Base-by-base conservation (phyloP, 2,113 vertebrate genomes). In the Forbesichthys papilliferus region DNA sequence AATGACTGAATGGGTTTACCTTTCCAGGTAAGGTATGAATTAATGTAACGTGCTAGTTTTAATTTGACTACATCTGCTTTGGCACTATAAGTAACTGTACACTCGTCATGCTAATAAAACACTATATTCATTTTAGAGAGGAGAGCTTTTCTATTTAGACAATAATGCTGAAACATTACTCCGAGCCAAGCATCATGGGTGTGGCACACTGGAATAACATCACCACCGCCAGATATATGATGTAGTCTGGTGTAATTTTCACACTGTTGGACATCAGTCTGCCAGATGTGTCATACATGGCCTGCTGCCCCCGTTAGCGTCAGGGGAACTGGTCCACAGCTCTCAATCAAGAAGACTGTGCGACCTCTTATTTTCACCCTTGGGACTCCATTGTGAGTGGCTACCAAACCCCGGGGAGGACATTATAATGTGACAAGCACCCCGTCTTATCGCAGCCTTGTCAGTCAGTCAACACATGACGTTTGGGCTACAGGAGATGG, bases 261-360 rank as follows among this genome's bases (percentile, higher is more conserved):
- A 64, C 62, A 42, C 11, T 34, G 59, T 69, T 55, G 47, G 71
- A 77, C 14, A 3, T 33, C 13, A 48, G 14, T 58, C 34, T 48
- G 16, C 18, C 56, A 46, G 46, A 34, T 48, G 52, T 64, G 71
- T 72, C 80, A 86, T 42, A n/a, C 42, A 51, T 55, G 60, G 49
- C 73, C 77, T 68, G 33, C 70, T 71, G 69, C 11, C 53, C 53
- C 64, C n/a, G 11, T 79, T 64, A 74, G 55, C 73, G 71, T 84
- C 86, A 86, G 53, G 9, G 18, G 8, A 55, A 72, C 46, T 66
- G 64, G 71, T 42, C 69, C 69, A 9, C 33, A 77, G 71, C 79
- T 79, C 80, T 77, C 89, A 78, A 61, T 86, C 77, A 84, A 66
- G 49, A 20, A 60, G 36, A 60, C 42, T 48, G 33, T 47, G 62